Evolutionary conservation across 2,797 vertebrate species (phyloP), one percentile per base, ranked within the genome.

Genomic region (Pagetopsis macropterus): DNA sequence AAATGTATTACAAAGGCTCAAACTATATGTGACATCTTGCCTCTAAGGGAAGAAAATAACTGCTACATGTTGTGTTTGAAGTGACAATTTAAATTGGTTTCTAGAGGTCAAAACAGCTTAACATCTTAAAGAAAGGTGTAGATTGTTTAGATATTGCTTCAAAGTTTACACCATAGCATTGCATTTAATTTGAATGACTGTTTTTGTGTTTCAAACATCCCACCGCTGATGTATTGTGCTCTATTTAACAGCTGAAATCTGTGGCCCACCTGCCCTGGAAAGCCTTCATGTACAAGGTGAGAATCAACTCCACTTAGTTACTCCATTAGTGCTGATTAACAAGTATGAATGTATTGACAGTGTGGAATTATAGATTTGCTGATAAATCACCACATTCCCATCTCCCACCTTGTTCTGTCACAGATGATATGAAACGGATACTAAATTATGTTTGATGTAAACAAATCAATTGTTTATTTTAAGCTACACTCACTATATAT

Each of bases 251-350:
- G 98, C 91, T 99, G 92, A 99, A 99, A 86, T 99, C 98, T 7
- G 97, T 99, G 88, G 98, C 98, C 3, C 98, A 99, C 83, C 94
- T 99, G 77, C 98, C 98, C 9, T 99, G 98, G 98, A 99, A 99
- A 86, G 97, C 98, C 49, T 99, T 99, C 43, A 99, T 97, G 82
- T 99, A 99, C 75, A 99, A 99, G 94, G 96, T 97, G 84, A 94
- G 93, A 67, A 0, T 19, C 9, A 0, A 15, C 5, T 60, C 14
- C 14, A 52, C 17, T 17, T 37, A 10, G 37, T 44, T 33, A 13
- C 40, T 60, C 11, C 3, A 0, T 58, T 58, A 21, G 13, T 44
- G 9, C 15, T 31, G 19, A 23, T 51, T 51, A 33, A 51, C 15
- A 43, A 1, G 13, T 73, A 44, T 51, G 44, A 21, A 62, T 21